phyloP scores from a whole-genome alignment of 2,113 vertebrate genomes.

The Lathamus discolor region DNA sequence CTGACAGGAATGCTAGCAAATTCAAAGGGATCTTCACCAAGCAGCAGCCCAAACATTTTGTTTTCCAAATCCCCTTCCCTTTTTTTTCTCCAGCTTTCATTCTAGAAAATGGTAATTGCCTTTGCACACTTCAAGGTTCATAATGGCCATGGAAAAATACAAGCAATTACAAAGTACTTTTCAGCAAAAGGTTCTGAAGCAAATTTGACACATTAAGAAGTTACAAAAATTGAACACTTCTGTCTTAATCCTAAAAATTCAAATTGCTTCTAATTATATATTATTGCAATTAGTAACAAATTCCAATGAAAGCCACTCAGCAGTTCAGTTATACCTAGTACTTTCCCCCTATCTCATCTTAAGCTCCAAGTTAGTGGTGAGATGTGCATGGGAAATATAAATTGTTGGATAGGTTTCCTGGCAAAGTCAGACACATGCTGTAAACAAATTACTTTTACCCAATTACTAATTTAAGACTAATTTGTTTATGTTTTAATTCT shows the following conservation, averaged over 20 bases:
- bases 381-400: background rate
- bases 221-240: background rate
- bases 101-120: background rate
- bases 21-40: background rate
- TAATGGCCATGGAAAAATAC: background rate
- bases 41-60: background rate
- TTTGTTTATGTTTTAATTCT: constrained; percentile 10
- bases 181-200: background rate
- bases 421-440: background rate
- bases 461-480: constrained; percentile 29
- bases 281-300: background rate
- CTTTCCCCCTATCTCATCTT: background rate
- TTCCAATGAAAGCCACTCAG: background rate
- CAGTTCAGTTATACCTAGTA: background rate
- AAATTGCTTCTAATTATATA: background rate
- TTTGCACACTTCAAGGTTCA: background rate
- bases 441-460: constrained; percentile 17
- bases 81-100: background rate
- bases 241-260: background rate
- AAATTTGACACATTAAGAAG: background rate
- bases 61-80: background rate
- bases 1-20: background rate
- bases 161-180: background rate
- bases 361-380: background rate
- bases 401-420: background rate